Evolutionary conservation across 2,888 invertebrate species (phyloP).

Genomic region (Coecobrya sp.): DNA sequence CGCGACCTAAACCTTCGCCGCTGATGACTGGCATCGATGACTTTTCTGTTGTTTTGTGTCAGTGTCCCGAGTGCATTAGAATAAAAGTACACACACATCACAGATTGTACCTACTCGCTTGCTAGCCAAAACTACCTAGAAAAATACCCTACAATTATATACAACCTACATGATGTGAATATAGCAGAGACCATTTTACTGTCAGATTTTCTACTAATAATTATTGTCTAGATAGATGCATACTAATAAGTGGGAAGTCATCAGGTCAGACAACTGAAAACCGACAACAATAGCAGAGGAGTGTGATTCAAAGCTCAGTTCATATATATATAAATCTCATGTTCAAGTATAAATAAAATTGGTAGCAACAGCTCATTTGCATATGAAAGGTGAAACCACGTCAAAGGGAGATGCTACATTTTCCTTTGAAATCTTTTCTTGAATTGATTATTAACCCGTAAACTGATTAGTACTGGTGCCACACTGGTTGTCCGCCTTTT

Average conservation of each 20-base stretch:
- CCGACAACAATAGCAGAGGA: not conserved
- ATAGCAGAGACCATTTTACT: not conserved
- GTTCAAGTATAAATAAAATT: conserved; percentile 31
- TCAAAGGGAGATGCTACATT: not conserved
- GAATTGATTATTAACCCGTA: not conserved
- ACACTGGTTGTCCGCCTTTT: not conserved
- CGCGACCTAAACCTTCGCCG: conserved; percentile 26
- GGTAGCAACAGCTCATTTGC: conserved; percentile 34
- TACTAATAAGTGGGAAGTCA: conserved; percentile 19
- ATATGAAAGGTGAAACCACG: conserved; percentile 26
- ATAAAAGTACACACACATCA: too few species aligned
- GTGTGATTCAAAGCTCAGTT: too few species aligned
- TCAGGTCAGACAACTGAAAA: conserved; percentile 31
- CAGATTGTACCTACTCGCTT: not conserved
- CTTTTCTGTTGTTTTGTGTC: conserved; percentile 33
- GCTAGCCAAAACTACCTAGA: not conserved
- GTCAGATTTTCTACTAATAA: not conserved
- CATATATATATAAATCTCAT: not conserved
- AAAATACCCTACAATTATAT: not conserved
- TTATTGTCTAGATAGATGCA: not conserved
- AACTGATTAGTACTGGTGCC: not conserved
- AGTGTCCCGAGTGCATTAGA: conserved; percentile 1
- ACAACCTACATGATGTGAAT: not conserved
- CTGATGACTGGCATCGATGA: conserved; percentile 51
- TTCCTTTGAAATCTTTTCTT: not conserved